phyloP scores from a whole-genome alignment of 2,797 vertebrate genomes.

The Chaetodon trifasciatus region DNA sequence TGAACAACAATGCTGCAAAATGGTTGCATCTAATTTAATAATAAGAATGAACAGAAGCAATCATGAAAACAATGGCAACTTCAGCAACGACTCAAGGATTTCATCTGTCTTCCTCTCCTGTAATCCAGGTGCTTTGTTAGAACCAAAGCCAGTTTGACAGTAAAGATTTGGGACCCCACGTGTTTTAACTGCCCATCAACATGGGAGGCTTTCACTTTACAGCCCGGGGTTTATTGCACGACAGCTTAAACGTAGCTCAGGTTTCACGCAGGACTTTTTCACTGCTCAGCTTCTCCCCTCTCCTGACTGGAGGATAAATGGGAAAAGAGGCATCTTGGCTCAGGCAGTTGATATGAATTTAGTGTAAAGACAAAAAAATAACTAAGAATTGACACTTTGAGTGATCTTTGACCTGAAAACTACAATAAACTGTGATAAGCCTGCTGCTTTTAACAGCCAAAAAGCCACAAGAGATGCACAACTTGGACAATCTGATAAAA shows the following conservation, averaged over 20 bases:
- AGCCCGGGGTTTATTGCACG: slow-evolving; percentile 79
- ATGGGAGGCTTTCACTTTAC: slow-evolving; percentile 85
- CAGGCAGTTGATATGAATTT: slow-evolving; percentile 18
- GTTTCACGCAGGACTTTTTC: slow-evolving; percentile 83
- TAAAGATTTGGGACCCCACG: slow-evolving; percentile 80
- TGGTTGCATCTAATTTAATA: slow-evolving; percentile 28
- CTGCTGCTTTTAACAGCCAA: slow-evolving; percentile 8
- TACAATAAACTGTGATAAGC: slow-evolving; percentile 25
- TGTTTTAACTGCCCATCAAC: slow-evolving; percentile 83
- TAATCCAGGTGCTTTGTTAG: slow-evolving; percentile 56
- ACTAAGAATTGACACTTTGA: slow-evolving; percentile 10
- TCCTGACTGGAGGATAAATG: slow-evolving; percentile 69
- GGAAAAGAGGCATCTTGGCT: slow-evolving; percentile 48
- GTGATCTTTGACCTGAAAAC: slow-evolving; percentile 36
- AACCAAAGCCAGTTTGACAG: slow-evolving; percentile 70
- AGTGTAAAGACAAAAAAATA: slow-evolving; percentile 12
- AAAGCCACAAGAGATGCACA: slow-evolving; percentile 7
- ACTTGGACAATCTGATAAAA: background rate
- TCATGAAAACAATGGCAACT: slow-evolving; percentile 38
- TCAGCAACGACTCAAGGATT: slow-evolving; percentile 27
- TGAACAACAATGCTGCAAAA: slow-evolving; percentile 11
- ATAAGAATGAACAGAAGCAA: slow-evolving; percentile 28
- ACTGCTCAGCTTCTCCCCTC: slow-evolving; percentile 61
- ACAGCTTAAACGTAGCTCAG: slow-evolving; percentile 82
- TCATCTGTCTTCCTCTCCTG: slow-evolving; percentile 36